Conservation (phyloP, 1,140 invertebrate species). For the Leptonema lineaticorne region DNA sequence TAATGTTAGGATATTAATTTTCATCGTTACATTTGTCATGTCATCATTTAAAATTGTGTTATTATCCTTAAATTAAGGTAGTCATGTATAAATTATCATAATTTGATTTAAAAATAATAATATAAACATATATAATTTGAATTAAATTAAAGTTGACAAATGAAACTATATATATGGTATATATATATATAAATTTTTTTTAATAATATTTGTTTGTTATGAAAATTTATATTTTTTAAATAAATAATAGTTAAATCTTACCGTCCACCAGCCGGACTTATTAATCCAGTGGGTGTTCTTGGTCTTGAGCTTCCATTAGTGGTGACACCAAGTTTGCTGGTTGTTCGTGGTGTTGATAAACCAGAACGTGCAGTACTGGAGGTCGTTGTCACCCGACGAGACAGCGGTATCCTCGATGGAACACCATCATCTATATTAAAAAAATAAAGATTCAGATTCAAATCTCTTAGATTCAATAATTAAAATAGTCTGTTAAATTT, state of each 20-base stretch:
- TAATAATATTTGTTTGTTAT: slow-evolving; percentile 12
- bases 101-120: neutral
- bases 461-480: too few species aligned
- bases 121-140: neutral
- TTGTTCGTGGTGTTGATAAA: slow-evolving; percentile 56
- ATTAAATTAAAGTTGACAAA: too few species aligned
- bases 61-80: too few species aligned
- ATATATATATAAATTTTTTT: neutral
- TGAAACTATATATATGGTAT: neutral
- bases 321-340: slow-evolving; percentile 51
- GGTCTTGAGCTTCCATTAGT: slow-evolving; percentile 62
- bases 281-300: slow-evolving; percentile 71
- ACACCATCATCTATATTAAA: slow-evolving; percentile 64
- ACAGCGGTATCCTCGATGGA: slow-evolving; percentile 72
- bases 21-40: too few species aligned
- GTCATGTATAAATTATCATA: too few species aligned
- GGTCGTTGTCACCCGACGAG: slow-evolving; percentile 61
- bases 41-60: too few species aligned
- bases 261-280: slow-evolving; percentile 70
- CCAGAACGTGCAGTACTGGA: slow-evolving; percentile 52
- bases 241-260: slow-evolving; percentile 45
- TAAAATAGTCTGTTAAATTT: too few species aligned
- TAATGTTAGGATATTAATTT: too few species aligned
- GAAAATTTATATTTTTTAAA: neutral
- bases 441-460: too few species aligned